Evolutionary conservation across 2,888 invertebrate species (phyloP).

Genomic region (Dione juno): DNA sequence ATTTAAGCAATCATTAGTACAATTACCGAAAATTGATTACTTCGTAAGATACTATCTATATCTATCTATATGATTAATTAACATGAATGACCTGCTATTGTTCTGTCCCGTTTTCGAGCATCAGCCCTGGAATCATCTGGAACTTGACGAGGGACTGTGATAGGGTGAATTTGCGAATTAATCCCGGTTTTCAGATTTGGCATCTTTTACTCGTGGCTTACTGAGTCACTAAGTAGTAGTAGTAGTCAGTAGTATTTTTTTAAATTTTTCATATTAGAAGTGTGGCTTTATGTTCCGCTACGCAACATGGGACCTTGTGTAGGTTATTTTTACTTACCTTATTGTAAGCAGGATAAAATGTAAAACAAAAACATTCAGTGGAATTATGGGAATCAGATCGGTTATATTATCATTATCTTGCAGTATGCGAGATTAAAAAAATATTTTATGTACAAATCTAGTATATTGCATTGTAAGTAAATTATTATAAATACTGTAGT

Average conservation of each 20-base stretch:
- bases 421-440: no score
- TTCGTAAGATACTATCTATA: constrained; percentile 3
- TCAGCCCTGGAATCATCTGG: constrained; percentile 6
- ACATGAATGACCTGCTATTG: constrained; percentile 19
- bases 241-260: no score
- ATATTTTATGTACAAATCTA: no score
- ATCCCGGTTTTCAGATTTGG: constrained; percentile 14
- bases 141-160: constrained; percentile 24
- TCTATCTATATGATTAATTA: constrained; percentile 15
- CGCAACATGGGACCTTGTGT: no score
- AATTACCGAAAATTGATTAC: neutral
- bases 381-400: no score
- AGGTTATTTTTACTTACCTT: no score
- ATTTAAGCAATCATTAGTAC: neutral
- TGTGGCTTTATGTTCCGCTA: no score
- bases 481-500: no score
- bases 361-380: no score
- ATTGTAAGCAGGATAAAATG: no score
- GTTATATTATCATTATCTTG: neutral
- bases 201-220: neutral
- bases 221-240: neutral
- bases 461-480: neutral
- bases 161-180: constrained; percentile 11
- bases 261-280: no score
- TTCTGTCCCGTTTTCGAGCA: constrained; percentile 4